These are phyloP conservation scores for Oenanthe oenanthe DNA, from an alignment of 2,113 vertebrate genomes.

Conservation along the genomic window DNA sequence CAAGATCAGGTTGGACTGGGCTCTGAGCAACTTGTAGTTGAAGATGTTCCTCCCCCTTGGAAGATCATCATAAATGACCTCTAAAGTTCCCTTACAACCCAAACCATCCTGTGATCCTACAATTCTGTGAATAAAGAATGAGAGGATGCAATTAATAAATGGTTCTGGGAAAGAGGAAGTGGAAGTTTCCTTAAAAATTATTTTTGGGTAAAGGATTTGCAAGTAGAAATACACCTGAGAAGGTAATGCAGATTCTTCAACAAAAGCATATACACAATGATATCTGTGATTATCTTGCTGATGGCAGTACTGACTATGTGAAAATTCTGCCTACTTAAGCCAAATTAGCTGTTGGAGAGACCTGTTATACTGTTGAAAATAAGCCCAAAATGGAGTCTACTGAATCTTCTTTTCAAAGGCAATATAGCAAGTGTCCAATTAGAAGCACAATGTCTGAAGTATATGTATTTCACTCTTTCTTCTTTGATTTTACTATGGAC, in stretches of 20 bases:
- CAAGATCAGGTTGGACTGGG: accelerated
- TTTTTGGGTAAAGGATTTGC: neutral
- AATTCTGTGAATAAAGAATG: neutral
- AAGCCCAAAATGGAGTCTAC: neutral
- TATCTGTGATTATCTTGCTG: neutral
- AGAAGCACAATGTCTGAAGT: neutral
- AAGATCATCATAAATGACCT: accelerated
- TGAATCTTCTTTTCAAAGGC: neutral
- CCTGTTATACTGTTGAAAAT: neutral
- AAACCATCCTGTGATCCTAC: neutral
- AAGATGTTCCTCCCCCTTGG: neutral
- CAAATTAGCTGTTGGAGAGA: neutral
- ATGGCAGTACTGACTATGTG: neutral
- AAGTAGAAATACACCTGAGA: neutral
- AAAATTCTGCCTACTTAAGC: neutral
- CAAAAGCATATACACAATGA: neutral
- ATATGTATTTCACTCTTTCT: neutral
- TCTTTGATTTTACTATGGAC: neutral
- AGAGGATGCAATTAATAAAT: neutral
- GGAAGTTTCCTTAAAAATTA: neutral
- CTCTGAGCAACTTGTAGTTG: neutral
- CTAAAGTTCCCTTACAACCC: neutral
- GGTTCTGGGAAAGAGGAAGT: neutral
- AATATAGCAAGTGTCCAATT: neutral
- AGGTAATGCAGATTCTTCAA: neutral